Evolutionary conservation across 1,140 invertebrate species (phyloP).

Genomic region (Megalonaias nervosa): DNA sequence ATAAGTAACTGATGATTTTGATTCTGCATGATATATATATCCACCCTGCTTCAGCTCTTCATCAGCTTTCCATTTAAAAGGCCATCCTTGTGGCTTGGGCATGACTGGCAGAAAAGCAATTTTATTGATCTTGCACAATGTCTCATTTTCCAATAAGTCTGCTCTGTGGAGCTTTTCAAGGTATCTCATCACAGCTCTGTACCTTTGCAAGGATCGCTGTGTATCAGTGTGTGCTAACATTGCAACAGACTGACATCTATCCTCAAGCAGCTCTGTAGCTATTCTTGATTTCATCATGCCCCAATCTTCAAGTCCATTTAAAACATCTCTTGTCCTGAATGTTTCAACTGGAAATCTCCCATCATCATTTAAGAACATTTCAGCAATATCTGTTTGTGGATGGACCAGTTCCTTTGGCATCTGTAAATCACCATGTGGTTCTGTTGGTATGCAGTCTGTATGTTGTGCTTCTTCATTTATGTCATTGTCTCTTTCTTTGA

Average conservation of each 20-base stretch:
- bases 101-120: conserved; percentile 38
- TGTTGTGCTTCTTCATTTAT: conserved; percentile 4
- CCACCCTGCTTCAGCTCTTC: background rate
- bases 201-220: conserved; percentile 10
- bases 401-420: conserved; percentile 21
- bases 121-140: conserved; percentile 1
- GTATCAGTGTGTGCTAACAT: conserved; percentile 10
- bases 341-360: conserved; percentile 9
- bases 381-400: conserved; percentile 1
- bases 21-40: background rate
- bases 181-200: conserved; percentile 21
- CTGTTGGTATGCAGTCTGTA: conserved; percentile 22
- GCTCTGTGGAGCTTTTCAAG: conserved; percentile 1
- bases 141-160: background rate
- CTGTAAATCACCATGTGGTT: conserved; percentile 15
- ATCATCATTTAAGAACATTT: conserved; percentile 5
- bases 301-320: conserved; percentile 20
- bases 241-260: conserved; percentile 35
- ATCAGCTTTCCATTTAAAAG: conserved; percentile 30
- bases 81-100: conserved; percentile 34
- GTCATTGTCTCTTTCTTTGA: background rate
- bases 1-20: background rate
- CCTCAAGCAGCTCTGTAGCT: conserved; percentile 21
- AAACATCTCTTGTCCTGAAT: conserved; percentile 9
- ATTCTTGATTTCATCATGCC: conserved; percentile 40